These are phyloP conservation scores for Parambassis ranga DNA, from an alignment of 2,797 vertebrate species.

Conservation along the genomic window DNA sequence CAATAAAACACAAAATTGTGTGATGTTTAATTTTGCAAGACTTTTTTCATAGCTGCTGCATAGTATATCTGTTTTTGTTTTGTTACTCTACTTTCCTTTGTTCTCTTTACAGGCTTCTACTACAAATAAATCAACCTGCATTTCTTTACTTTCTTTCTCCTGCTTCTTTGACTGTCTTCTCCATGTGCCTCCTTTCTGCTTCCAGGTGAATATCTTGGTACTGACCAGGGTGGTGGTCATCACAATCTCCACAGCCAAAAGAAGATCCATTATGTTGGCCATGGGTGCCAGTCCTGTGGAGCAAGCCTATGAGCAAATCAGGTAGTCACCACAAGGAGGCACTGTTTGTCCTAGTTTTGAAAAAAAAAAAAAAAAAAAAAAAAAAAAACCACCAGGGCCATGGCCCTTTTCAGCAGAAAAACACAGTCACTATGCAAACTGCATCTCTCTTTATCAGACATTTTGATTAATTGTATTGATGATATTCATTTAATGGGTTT, in stretches of 20 bases:
- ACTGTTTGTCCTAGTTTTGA: slow-evolving; percentile 70
- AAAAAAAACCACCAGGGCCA: background rate
- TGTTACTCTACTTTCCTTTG: background rate
- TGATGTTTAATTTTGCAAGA: background rate
- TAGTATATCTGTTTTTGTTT: background rate
- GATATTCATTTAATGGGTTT: background rate
- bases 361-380: background rate
- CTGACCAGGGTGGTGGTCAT: slow-evolving; percentile 81
- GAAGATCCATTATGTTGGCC: slow-evolving; percentile 81
- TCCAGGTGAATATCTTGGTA: slow-evolving; percentile 83
- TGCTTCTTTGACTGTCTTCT: background rate
- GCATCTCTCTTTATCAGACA: slow-evolving; percentile 38
- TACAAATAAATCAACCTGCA: background rate
- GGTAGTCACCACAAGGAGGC: slow-evolving; percentile 80
- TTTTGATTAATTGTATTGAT: slow-evolving; percentile 16
- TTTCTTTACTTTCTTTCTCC: background rate
- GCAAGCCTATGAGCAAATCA: slow-evolving; percentile 81
- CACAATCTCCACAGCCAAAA: slow-evolving; percentile 82
- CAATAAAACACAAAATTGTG: background rate
- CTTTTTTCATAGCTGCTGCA: background rate
- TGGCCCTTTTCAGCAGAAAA: slow-evolving; percentile 30
- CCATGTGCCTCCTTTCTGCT: background rate
- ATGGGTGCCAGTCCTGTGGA: slow-evolving; percentile 73
- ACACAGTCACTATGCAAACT: slow-evolving; percentile 11
- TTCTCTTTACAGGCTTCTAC: background rate